Percentiles rank a stretch among this genome's conserved stretches.
phyloP scores from a whole-genome alignment of 2,113 vertebrate species.

The Sitta europaea region DNA sequence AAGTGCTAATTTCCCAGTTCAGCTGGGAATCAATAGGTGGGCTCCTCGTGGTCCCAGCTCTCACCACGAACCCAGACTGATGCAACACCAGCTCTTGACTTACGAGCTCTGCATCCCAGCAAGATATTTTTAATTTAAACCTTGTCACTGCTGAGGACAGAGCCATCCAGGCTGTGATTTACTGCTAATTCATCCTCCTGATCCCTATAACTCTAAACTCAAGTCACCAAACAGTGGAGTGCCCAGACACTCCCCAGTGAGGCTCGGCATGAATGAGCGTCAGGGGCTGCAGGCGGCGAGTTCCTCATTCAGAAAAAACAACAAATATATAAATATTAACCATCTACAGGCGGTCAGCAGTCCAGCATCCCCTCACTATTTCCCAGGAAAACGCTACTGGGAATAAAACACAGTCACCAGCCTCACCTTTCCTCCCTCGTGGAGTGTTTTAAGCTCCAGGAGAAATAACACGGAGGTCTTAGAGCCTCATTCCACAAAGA shows the following conservation, averaged over 20 bases:
- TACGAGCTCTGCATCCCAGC: slow-evolving; percentile 25
- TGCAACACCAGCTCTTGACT: slow-evolving; percentile 44
- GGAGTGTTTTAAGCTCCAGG: background rate
- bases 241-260: background rate
- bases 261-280: background rate
- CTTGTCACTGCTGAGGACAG: slow-evolving; percentile 27
- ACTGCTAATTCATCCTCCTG: slow-evolving; percentile 57
- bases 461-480: background rate
- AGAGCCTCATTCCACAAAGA: background rate
- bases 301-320: background rate
- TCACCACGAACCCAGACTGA: background rate
- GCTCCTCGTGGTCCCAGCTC: slow-evolving; percentile 5
- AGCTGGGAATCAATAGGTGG: slow-evolving; percentile 28
- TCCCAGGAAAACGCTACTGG: background rate
- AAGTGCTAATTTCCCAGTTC: slow-evolving; percentile 48
- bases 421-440: background rate
- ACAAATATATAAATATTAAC: background rate
- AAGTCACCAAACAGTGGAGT: slow-evolving; percentile 58
- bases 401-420: background rate
- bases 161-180: slow-evolving; percentile 71
- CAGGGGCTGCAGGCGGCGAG: slow-evolving; percentile 13
- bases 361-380: background rate
- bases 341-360: rapidly evolving
- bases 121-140: slow-evolving; percentile 71
- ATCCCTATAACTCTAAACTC: slow-evolving; percentile 65